Percentiles rank a stretch among this genome's conserved stretches.
Evolutionary conservation across 2,888 invertebrate species (phyloP).

Genomic region (Epistrophe eligans): DNA sequence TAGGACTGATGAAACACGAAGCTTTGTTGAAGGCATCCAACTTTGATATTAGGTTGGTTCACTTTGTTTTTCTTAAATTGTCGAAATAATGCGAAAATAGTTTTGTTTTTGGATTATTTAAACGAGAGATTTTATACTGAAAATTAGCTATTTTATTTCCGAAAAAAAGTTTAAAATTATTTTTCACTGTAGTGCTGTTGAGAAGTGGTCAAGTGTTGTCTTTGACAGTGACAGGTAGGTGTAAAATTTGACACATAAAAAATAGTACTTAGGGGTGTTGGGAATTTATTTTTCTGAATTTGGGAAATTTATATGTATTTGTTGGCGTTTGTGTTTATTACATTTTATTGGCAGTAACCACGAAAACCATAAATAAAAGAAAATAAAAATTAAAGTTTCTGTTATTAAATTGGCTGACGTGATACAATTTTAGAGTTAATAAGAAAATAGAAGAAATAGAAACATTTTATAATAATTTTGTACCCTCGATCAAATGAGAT

Average conservation of each 20-base stretch:
- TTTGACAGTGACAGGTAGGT: not conserved
- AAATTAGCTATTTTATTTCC: not conserved
- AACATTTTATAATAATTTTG: too few species aligned
- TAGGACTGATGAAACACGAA: not conserved
- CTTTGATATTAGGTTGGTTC: not conserved
- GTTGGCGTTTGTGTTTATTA: too few species aligned
- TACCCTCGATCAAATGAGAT: too few species aligned
- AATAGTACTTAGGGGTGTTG: not conserved
- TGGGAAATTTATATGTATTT: not conserved
- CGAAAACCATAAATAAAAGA: too few species aligned
- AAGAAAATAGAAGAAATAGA: too few species aligned
- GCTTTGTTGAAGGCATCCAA: not conserved
- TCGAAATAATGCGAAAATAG: not conserved
- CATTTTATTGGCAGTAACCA: too few species aligned
- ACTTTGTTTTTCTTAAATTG: too few species aligned
- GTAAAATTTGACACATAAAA: not conserved
- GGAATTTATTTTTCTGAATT: not conserved
- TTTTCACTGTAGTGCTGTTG: not conserved
- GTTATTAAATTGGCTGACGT: too few species aligned
- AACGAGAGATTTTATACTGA: not conserved
- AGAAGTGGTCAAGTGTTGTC: too few species aligned
- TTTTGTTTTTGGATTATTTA: not conserved
- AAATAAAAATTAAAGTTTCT: too few species aligned
- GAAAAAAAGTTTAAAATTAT: not conserved
- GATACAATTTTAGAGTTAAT: too few species aligned